These are phyloP conservation scores for Heliconius ethilla DNA, from an alignment of 2,888 invertebrate genomes.

Conservation along the genomic window DNA sequence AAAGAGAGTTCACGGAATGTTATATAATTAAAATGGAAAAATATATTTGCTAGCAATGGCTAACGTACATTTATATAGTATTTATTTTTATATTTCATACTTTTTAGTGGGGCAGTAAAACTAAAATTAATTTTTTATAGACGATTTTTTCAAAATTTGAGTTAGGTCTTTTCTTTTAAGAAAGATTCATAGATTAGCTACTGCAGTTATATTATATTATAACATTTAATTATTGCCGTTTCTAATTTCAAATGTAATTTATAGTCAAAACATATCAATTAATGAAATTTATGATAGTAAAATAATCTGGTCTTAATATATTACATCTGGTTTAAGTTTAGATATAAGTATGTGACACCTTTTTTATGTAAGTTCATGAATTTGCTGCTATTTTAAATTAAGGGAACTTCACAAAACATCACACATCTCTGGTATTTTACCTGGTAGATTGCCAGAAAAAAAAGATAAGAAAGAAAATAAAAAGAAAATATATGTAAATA, in stretches of 20 bases:
- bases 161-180: too few relatives aligned
- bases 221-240: not conserved
- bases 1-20: conserved; percentile 9
- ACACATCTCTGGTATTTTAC: too few relatives aligned
- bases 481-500: too few relatives aligned
- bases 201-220: not conserved
- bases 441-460: too few relatives aligned
- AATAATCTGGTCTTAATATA: not conserved
- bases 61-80: not conserved
- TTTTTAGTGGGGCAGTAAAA: not conserved
- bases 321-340: not conserved
- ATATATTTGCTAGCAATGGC: not conserved
- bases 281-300: conserved; percentile 1
- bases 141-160: too few relatives aligned
- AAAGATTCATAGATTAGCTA: not conserved
- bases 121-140: too few relatives aligned
- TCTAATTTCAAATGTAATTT: not conserved
- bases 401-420: too few relatives aligned
- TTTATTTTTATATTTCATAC: not conserved
- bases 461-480: too few relatives aligned
- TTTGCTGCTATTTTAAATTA: not conserved
- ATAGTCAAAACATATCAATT: not conserved
- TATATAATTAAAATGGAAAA: not conserved
- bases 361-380: not conserved
- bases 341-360: not conserved